A percentile compares a stretch with the other conserved stretches of the same genome.
phyloP scores from a whole-genome alignment of 2,888 invertebrate species.

The Sarcophaga rosellei region DNA sequence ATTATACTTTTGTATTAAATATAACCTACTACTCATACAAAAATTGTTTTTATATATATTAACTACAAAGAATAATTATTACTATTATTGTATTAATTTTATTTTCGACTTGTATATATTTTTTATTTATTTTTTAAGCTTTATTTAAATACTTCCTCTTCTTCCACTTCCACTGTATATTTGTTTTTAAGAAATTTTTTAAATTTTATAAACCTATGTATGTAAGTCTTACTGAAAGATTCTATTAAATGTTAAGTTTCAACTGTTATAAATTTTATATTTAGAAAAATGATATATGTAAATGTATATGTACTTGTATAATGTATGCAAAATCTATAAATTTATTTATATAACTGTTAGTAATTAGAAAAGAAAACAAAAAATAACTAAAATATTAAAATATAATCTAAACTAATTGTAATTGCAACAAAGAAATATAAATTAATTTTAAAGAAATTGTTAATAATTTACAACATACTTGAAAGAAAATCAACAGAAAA shows the following conservation, averaged over 20 bases:
- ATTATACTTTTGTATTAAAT: not conserved
- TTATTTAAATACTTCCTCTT: not conserved
- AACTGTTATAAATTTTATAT: constrained; percentile 44
- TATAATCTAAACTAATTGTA: constrained; percentile 21
- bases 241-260: constrained; percentile 60
- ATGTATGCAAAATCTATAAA: constrained; percentile 5
- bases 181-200: constrained; percentile 16
- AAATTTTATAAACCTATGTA: constrained; percentile 8
- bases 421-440: not conserved
- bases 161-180: not conserved
- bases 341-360: constrained; percentile 62
- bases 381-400: constrained; percentile 12
- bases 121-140: constrained; percentile 22
- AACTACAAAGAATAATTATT: not conserved
- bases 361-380: constrained; percentile 53
- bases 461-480: constrained; percentile 23
- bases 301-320: constrained; percentile 32
- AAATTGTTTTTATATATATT: not conserved
- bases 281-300: not conserved
- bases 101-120: constrained; percentile 25
- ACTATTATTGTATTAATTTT: not conserved
- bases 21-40: not conserved
- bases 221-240: constrained; percentile 1
- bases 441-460: not conserved
- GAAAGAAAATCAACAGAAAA: not conserved